Evolutionary conservation across 2,888 invertebrate species (phyloP).

Genomic region (Cactoblastis cactorum): DNA sequence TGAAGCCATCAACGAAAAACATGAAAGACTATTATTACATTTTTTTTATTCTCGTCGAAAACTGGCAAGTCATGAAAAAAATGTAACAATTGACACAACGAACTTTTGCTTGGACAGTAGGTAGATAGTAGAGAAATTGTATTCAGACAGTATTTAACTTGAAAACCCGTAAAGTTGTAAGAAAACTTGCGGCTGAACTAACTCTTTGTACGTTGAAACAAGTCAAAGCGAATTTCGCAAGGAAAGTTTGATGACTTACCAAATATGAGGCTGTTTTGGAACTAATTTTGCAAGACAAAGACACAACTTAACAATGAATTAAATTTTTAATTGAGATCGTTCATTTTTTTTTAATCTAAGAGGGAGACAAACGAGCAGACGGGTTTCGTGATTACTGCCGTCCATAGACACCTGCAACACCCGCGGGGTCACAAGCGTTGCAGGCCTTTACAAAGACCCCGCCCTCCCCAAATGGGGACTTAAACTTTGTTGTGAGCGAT

Average conservation of each 20-base stretch:
- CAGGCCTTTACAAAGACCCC: no score
- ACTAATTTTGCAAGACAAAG: neutral
- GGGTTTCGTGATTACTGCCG: no score
- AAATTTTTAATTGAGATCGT: neutral
- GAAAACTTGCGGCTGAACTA: neutral
- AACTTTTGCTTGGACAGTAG: conserved; percentile 9
- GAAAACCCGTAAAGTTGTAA: conserved; percentile 11
- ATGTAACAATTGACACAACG: conserved; percentile 7
- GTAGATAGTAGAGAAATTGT: conserved; percentile 17
- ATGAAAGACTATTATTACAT: neutral
- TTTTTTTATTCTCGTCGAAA: conserved; percentile 1
- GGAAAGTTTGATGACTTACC: neutral
- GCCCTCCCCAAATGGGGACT: no score
- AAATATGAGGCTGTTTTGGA: neutral
- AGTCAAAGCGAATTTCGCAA: neutral
- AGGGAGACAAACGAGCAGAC: no score
- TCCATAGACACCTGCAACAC: no score
- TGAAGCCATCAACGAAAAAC: neutral
- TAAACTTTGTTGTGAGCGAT: no score
- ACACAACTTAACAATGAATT: neutral
- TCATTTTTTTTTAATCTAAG: no score
- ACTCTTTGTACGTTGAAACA: neutral
- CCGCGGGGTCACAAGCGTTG: no score
- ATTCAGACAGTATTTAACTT: conserved; percentile 21
- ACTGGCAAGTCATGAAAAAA: neutral